Evolutionary conservation across 2,113 vertebrate species (phyloP).

Genomic region (Panurus biarmicus): DNA sequence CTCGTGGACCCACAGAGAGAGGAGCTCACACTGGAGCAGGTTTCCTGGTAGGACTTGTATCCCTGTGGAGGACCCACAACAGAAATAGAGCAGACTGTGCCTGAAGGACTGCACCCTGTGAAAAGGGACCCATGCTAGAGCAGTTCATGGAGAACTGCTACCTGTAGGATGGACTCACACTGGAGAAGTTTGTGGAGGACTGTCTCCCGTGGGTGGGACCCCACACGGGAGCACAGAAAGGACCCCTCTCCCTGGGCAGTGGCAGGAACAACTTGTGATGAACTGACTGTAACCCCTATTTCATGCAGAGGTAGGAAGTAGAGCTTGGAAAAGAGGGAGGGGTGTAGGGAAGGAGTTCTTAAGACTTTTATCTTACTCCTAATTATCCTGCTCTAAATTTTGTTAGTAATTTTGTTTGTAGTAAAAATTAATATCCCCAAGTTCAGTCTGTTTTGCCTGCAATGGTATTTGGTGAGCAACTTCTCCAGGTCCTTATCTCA

Average conservation of each 20-base stretch:
- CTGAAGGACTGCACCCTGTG: background rate
- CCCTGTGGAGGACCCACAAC: background rate
- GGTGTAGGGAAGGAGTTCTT: background rate
- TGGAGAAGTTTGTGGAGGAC: background rate
- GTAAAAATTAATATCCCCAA: background rate
- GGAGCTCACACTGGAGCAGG: background rate
- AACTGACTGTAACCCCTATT: background rate
- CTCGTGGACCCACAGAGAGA: too few relatives aligned
- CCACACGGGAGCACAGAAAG: background rate
- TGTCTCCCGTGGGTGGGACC: background rate
- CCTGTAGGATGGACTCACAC: background rate
- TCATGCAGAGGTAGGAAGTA: background rate
- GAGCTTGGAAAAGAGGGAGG: background rate
- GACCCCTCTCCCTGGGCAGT: background rate
- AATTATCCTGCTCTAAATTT: background rate
- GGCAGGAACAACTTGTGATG: background rate
- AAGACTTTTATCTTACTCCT: background rate
- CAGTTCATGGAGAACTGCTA: background rate
- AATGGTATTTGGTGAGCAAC: rapidly evolving
- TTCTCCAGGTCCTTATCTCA: background rate
- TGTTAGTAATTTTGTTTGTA: too few relatives aligned
- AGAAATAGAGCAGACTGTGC: background rate
- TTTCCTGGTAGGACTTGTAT: background rate
- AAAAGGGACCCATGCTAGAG: background rate
- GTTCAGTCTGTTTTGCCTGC: background rate